These are phyloP conservation scores for Leptothorax acervorum DNA, from an alignment of 2,888 invertebrate species.

Conservation along the genomic window DNA sequence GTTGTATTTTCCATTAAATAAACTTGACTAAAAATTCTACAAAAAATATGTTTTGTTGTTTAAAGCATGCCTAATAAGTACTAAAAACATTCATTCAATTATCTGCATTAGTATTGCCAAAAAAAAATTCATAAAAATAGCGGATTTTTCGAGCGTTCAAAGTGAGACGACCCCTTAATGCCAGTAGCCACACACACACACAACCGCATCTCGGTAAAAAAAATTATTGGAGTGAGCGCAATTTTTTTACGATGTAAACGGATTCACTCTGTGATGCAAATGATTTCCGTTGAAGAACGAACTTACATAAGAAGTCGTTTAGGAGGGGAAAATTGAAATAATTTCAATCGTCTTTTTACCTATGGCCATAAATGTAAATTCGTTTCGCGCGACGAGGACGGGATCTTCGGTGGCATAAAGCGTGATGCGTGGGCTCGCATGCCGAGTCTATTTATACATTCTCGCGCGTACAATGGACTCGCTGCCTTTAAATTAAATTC, in stretches of 20 bases:
- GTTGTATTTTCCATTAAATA: too few relatives aligned
- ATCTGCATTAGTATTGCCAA: too few relatives aligned
- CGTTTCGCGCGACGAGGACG: conserved; percentile 52
- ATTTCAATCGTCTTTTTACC: conserved; percentile 64
- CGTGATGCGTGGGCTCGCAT: conserved; percentile 72
- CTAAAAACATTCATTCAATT: too few relatives aligned
- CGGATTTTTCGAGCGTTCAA: too few relatives aligned
- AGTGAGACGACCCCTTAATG: too few relatives aligned
- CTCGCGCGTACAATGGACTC: conserved; percentile 70
- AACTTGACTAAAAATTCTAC: too few relatives aligned
- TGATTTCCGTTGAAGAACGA: neutral
- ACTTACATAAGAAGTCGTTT: conserved; percentile 17
- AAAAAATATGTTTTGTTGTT: too few relatives aligned
- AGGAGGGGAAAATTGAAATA: conserved; percentile 40
- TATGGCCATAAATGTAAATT: conserved; percentile 71
- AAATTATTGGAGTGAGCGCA: neutral
- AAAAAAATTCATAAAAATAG: too few relatives aligned
- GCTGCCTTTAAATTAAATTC: conserved; percentile 77
- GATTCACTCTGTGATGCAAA: conserved; percentile 22
- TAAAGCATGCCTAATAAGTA: too few relatives aligned
- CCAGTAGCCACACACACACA: neutral
- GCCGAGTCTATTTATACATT: conserved; percentile 73
- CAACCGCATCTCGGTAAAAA: neutral
- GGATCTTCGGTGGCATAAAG: conserved; percentile 66
- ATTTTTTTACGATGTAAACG: neutral